phyloP scores from a whole-genome alignment of 2,113 vertebrate genomes.

The Hipposideros armiger region DNA sequence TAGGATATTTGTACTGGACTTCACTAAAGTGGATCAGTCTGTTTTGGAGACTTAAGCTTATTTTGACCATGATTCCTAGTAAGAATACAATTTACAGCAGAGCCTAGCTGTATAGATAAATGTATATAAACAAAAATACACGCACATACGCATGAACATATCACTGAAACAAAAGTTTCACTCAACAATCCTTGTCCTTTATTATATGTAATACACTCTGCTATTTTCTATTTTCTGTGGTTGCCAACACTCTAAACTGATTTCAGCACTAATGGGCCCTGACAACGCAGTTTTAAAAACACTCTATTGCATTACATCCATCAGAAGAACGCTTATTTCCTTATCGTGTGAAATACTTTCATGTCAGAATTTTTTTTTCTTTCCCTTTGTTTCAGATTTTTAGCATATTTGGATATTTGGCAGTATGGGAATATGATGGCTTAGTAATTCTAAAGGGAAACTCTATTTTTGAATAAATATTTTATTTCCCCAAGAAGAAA shows the following conservation, averaged over 20 bases:
- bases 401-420: conserved; percentile 38
- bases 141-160: not conserved
- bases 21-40: not conserved
- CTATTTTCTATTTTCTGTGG: conserved; percentile 21
- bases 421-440: not conserved
- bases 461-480: conserved; percentile 53
- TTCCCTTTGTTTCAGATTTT: conserved; percentile 35
- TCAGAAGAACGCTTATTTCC: conserved; percentile 32
- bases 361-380: not conserved
- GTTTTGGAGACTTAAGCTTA: not conserved
- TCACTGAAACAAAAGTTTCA: not conserved
- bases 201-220: not conserved
- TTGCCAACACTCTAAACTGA: conserved; percentile 30
- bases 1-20: not conserved
- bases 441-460: conserved; percentile 5
- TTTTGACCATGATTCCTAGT: not conserved
- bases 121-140: not conserved
- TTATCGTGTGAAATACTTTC: conserved; percentile 48
- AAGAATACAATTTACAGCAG: not conserved
- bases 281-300: not conserved
- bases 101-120: not conserved
- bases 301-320: not conserved
- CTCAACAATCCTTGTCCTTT: not conserved
- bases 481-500: conserved; percentile 56
- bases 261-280: conserved; percentile 16